Percentiles rank a stretch among this genome's conserved stretches.
These are phyloP conservation scores for Hydrozoanthus tunicans DNA, from an alignment of 64 coral and sea anemone genomes.

Conservation along the genomic window DNA sequence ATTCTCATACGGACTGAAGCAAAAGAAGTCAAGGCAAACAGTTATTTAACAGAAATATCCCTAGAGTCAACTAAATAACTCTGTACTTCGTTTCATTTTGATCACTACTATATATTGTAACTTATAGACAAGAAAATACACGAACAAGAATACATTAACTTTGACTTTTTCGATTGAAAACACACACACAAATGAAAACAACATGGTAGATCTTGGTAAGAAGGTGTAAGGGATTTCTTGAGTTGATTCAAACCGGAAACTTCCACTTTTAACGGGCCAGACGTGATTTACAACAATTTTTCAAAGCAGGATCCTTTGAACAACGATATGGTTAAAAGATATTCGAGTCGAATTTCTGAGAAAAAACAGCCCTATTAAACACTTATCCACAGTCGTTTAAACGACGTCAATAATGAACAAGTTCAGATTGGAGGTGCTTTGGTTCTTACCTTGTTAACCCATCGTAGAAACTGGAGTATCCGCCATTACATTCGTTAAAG, in stretches of 20 bases:
- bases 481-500: conserved; percentile 28
- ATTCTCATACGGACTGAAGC: too few species aligned
- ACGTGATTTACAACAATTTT: not conserved
- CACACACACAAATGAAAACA: conserved; percentile 31
- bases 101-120: conserved; percentile 7
- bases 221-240: not conserved
- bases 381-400: not conserved
- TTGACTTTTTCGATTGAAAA: conserved; percentile 32
- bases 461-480: conserved; percentile 16
- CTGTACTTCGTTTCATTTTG: not conserved
- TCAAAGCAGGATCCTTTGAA: not conserved
- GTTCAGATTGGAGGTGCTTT: not conserved
- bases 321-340: not conserved
- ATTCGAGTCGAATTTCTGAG: conserved; percentile 1
- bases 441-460: conserved; percentile 22
- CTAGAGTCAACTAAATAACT: not conserved
- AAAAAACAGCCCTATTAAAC: not conserved
- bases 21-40: not conserved
- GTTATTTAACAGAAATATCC: not conserved
- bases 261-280: not conserved
- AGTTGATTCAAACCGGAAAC: conserved; percentile 20
- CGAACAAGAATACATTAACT: conserved; percentile 30
- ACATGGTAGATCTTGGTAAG: not conserved
- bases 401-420: conserved; percentile 36
- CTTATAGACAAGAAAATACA: not conserved